Evolutionary conservation across 2,888 invertebrate species (phyloP).

Genomic region (Tipula helvola): DNA sequence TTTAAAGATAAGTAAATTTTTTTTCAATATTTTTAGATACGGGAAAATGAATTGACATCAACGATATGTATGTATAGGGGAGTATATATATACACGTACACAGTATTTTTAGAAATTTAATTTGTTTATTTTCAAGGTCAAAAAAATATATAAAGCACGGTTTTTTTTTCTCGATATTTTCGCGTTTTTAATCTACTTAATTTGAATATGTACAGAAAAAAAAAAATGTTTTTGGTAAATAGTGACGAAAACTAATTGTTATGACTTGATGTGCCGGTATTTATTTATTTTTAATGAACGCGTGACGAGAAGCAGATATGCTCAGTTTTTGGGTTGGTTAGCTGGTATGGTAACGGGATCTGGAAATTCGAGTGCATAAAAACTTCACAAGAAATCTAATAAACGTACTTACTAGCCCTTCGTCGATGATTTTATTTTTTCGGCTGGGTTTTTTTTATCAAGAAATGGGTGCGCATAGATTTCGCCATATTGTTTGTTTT

Average conservation of each 20-base stretch:
- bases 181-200: neutral
- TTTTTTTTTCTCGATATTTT: neutral
- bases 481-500: neutral
- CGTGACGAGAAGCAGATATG: neutral
- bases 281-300: neutral
- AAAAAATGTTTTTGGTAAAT: neutral
- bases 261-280: neutral
- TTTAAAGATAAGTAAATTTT: no score
- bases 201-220: neutral
- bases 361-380: no score
- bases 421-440: neutral
- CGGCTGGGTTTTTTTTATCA: neutral
- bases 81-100: neutral
- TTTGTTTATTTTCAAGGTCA: neutral
- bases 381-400: no score
- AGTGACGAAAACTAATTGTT: neutral
- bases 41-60: no score
- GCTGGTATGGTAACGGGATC: neutral
- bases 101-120: neutral
- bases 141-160: neutral
- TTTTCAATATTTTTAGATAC: no score
- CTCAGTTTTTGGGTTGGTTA: neutral
- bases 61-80: neutral
- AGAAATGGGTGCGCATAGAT: neutral
- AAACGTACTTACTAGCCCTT: no score